A percentile compares a stretch with the other conserved stretches of the same genome.
Evolutionary conservation across 2,888 invertebrate species (phyloP).

Genomic region (Pharmacophagus antenor): DNA sequence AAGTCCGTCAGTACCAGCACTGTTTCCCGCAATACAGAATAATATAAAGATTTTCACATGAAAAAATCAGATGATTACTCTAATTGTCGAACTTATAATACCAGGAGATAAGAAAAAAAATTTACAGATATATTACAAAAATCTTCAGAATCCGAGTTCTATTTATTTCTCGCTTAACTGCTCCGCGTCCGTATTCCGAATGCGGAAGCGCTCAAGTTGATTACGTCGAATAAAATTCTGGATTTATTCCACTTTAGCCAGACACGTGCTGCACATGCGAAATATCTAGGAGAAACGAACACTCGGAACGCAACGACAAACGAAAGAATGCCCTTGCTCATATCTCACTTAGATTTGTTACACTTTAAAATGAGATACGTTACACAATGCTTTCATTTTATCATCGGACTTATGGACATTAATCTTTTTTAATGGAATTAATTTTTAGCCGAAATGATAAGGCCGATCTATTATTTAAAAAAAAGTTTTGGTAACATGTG

Average conservation of each 20-base stretch:
- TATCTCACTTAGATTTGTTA: neutral
- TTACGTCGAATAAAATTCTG: slow-evolving; percentile 6
- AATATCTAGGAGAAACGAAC: neutral
- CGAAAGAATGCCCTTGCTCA: neutral
- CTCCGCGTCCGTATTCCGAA: neutral
- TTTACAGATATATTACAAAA: too few species aligned
- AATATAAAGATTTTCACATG: too few species aligned
- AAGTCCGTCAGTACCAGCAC: too few species aligned
- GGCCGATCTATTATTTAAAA: too few species aligned
- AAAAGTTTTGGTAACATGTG: too few species aligned
- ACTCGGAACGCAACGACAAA: neutral
- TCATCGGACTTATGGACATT: too few species aligned
- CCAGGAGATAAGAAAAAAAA: too few species aligned
- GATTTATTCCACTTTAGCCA: slow-evolving; percentile 3
- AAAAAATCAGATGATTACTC: too few species aligned
- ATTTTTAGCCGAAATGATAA: too few species aligned
- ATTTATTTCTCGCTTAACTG: neutral
- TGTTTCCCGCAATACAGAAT: too few species aligned
- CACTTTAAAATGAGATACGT: neutral
- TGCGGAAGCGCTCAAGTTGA: neutral
- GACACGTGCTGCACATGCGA: slow-evolving; percentile 3
- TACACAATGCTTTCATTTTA: neutral
- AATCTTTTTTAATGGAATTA: too few species aligned
- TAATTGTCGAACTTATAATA: too few species aligned
- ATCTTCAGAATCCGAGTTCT: neutral